A percentile compares a stretch with the other conserved stretches of the same genome.
phyloP scores from a whole-genome alignment of 1,140 invertebrate species.

The Achroia grisella region DNA sequence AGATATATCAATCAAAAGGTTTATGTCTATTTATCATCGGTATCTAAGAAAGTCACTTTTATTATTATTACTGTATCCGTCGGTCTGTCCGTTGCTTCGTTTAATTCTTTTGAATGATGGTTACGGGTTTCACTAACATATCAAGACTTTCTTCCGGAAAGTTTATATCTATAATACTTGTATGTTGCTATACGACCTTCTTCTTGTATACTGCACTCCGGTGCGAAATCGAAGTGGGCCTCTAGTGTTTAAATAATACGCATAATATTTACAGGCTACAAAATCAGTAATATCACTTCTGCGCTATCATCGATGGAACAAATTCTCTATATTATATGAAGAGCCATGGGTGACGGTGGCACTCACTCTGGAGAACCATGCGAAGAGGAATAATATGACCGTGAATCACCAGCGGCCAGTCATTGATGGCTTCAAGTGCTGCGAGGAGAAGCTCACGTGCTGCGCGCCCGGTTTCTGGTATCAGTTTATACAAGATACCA shows the following conservation, averaged over 20 bases:
- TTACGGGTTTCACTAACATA: too few relatives aligned
- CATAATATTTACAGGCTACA: slow-evolving; percentile 80
- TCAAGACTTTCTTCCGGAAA: too few relatives aligned
- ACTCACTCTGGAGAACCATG: slow-evolving; percentile 81
- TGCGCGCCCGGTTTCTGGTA: slow-evolving; percentile 87
- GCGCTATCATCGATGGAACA: slow-evolving; percentile 93
- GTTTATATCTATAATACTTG: too few relatives aligned
- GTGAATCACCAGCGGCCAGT: slow-evolving; percentile 83
- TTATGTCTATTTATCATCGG: too few relatives aligned
- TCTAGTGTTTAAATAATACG: too few relatives aligned
- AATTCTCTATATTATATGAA: slow-evolving; percentile 95
- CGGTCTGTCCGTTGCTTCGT: too few relatives aligned
- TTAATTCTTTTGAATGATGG: too few relatives aligned
- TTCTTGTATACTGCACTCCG: too few relatives aligned
- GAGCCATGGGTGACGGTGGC: slow-evolving; percentile 86
- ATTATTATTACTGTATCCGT: too few relatives aligned
- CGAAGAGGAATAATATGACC: slow-evolving; percentile 83
- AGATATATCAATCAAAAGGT: too few relatives aligned
- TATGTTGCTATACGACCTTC: neutral
- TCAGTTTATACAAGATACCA: slow-evolving; percentile 90
- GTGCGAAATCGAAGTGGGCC: too few relatives aligned
- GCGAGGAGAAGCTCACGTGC: slow-evolving; percentile 80
- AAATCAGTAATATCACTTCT: slow-evolving; percentile 94
- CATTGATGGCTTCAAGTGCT: slow-evolving; percentile 82
- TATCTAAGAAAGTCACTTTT: too few relatives aligned